Base-by-base conservation (phyloP, 2,797 vertebrate genomes). In the Hoplostethus mediterraneus region DNA sequence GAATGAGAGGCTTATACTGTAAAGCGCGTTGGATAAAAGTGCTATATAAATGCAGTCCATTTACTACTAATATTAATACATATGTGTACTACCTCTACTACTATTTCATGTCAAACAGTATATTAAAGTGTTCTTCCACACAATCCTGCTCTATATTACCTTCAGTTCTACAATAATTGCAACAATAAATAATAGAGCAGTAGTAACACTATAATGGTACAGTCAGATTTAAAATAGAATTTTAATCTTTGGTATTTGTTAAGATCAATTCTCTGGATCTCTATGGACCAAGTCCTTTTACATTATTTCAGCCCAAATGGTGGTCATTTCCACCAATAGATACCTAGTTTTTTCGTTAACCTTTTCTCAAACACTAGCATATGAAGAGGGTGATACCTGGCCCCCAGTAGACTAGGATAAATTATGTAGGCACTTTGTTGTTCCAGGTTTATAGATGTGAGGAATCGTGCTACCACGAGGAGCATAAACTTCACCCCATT, bases 121-220 rank as follows among this genome's bases (percentile, higher is more conserved):
- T 3, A 28, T 28, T 28, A 28, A 28, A 28, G 28, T 28, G 28
- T 28, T 28, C 28, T 3, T 28, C 28, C 28, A 28, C 28, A 28
- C n/a, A 52, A 4, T 52, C 7, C 44, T 38, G 11, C 28, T 75
- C 10, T 11, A 10, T 21, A 17, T 21, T 52, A 25, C 49, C 49
- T 25, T 17, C 49, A 4, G 2, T 31, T 62, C 6, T 49, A 1
- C 42, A 71, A 30, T 21, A 42, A 48, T 53, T 5, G 56, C 0
- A 48, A 66, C 38, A 47, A 47, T n/a, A 33, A 16, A 14, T 16
- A 61, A 14, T 38, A 28, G 0, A 60, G 14, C 21, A 60, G 11
- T 12, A 12, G 13, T 59, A 83, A 82, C 61, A 78, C 57, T 73
- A n/a, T 42, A 45, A 57, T 25, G 30, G 40, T 69, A 53, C 11